Conservation (phyloP, 2,797 vertebrate species). For the Myiotriccus ornatus region DNA sequence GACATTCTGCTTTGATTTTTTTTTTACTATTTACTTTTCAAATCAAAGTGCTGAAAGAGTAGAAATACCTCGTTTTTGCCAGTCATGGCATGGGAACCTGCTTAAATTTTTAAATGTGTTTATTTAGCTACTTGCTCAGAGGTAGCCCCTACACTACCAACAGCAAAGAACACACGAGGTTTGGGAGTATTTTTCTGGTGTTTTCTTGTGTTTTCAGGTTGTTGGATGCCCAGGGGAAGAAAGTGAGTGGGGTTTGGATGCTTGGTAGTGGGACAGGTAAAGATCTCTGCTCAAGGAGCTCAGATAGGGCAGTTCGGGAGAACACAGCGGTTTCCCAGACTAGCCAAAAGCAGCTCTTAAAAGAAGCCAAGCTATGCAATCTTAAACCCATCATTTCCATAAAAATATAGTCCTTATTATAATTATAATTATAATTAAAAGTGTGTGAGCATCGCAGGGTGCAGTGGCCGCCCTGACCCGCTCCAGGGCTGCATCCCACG, state of each 20-base stretch:
- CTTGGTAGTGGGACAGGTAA: neutral
- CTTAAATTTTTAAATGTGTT: neutral
- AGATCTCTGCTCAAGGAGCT: accelerated
- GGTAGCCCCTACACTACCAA: too few relatives aligned
- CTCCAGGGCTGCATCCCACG: neutral
- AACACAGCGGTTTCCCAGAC: neutral
- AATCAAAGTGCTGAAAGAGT: neutral
- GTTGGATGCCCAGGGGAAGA: accelerated
- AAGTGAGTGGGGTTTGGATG: neutral
- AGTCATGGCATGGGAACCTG: neutral
- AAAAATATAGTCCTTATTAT: neutral
- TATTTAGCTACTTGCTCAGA: neutral
- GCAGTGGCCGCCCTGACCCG: neutral
- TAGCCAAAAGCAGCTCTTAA: neutral
- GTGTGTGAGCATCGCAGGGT: neutral
- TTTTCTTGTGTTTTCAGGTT: neutral
- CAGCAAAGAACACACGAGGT: neutral
- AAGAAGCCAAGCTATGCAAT: neutral
- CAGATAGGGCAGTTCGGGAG: neutral
- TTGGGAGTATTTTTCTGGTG: neutral
- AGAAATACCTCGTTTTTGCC: neutral
- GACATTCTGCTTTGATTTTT: neutral
- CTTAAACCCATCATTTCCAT: neutral
- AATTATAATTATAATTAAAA: neutral
- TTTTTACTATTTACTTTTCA: neutral